phyloP scores from a whole-genome alignment of 2,888 invertebrate genomes.

The Drosophila atroscutellata region DNA sequence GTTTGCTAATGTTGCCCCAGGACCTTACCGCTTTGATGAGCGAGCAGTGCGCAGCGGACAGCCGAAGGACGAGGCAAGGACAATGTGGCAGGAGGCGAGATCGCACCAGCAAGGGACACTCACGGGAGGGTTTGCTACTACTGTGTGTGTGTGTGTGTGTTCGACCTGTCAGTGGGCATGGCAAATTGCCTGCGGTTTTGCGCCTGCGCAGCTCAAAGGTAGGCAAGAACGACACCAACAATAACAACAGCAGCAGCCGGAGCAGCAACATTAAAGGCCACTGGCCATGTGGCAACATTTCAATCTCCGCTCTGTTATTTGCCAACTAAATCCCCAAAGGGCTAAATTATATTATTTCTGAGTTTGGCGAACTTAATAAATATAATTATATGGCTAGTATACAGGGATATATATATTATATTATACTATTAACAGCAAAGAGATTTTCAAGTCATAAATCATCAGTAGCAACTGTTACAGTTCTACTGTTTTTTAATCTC shows the following conservation, averaged over 20 bases:
- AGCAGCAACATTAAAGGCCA: constrained; percentile 22
- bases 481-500: background rate
- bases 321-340: constrained; percentile 43
- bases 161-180: constrained; percentile 44
- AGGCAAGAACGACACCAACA: constrained; percentile 19
- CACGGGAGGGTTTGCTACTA: constrained; percentile 1
- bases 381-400: background rate
- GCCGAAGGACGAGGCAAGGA: constrained; percentile 40
- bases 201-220: constrained; percentile 67
- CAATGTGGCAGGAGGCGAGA: constrained; percentile 50
- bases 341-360: constrained; percentile 36
- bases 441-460: no score
- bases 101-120: constrained; percentile 49
- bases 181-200: constrained; percentile 69
- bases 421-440: no score
- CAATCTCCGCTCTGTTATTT: constrained; percentile 58
- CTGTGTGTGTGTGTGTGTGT: constrained; percentile 10
- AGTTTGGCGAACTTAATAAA: constrained; percentile 27
- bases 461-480: no score
- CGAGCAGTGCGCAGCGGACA: constrained; percentile 46
- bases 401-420: background rate
- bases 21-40: constrained; percentile 78
- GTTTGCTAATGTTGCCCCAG: constrained; percentile 78
- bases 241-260: constrained; percentile 16
- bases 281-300: constrained; percentile 52